Evolutionary conservation across 2,888 invertebrate genomes (phyloP).

Genomic region (Labia minor): DNA sequence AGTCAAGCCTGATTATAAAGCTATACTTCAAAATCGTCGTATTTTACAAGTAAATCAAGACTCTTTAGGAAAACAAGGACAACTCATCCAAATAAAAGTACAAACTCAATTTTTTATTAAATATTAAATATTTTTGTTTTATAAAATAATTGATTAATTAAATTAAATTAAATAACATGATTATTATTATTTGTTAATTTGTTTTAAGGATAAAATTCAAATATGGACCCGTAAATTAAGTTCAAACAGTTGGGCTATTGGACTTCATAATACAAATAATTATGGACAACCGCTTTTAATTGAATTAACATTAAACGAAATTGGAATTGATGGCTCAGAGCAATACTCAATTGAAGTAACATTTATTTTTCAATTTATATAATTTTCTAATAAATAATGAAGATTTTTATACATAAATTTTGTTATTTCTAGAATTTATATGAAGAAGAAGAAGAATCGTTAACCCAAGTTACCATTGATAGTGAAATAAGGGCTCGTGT

Average conservation of each 20-base stretch:
- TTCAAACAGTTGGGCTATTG: background rate
- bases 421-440: background rate
- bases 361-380: background rate
- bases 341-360: background rate
- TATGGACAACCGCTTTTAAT: background rate
- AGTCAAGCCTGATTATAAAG: constrained; percentile 45
- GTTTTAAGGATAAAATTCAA: background rate
- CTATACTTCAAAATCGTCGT: constrained; percentile 47
- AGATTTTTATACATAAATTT: background rate
- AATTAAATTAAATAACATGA: too few relatives aligned
- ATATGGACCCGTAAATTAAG: background rate
- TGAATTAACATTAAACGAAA: background rate
- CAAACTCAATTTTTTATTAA: too few relatives aligned
- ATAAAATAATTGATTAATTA: background rate
- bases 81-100: background rate
- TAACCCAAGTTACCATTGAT: background rate
- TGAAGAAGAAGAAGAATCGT: background rate
- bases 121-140: background rate
- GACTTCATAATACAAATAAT: background rate
- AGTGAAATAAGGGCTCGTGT: background rate
- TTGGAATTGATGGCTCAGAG: background rate
- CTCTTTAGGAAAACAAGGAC: constrained; percentile 48
- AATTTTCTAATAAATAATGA: too few relatives aligned
- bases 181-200: too few relatives aligned
- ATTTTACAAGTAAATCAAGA: constrained; percentile 57